phyloP scores from a whole-genome alignment of 2,113 vertebrate species.

The Danio rerio region GRCz12tu NC_133192.1:18865001-18865500 shows the following conservation, averaged over 20 bases:
- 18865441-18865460: slow-evolving; percentile 27
- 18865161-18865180: background rate
- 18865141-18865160: background rate
- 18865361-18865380: slow-evolving; percentile 32
- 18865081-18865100: too few relatives aligned
- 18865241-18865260: background rate
- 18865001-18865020: too few relatives aligned
- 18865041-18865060: too few relatives aligned
- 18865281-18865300: slow-evolving; percentile 26
- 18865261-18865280: slow-evolving; percentile 12
- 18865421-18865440: slow-evolving; percentile 14
- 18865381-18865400: slow-evolving; percentile 17
- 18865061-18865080: too few relatives aligned
- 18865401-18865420: slow-evolving; percentile 41
- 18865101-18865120: too few relatives aligned
- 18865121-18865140: background rate
- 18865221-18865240: background rate
- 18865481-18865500: slow-evolving; percentile 35
- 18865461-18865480: slow-evolving; percentile 32
- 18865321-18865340: slow-evolving; percentile 23
- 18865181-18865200: background rate
- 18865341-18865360: slow-evolving; percentile 2
- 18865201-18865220: background rate
- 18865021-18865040: too few relatives aligned
- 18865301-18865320: slow-evolving; percentile 32